Evolutionary conservation across 23 tunicate species (phyloP).

Genomic region (Aplidium turbinatum): DNA sequence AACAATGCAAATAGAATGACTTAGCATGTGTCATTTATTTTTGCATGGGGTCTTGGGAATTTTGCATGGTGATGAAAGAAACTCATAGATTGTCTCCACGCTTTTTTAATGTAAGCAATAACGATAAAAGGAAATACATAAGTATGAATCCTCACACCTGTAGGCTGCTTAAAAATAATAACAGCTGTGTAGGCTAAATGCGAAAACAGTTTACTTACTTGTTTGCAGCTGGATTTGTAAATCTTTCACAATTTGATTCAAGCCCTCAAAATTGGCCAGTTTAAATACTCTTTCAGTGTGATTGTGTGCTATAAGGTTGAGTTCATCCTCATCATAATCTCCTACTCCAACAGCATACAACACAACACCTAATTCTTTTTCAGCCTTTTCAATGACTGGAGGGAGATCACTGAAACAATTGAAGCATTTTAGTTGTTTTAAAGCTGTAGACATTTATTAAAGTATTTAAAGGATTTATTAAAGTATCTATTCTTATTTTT

Average conservation of each 20-base stretch:
- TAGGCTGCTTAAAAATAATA: neutral
- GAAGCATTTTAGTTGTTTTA: neutral
- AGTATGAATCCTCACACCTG: too few species aligned
- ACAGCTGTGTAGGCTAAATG: neutral
- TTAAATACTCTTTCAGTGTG: conserved; percentile 57
- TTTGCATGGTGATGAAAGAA: too few species aligned
- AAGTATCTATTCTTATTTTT: too few species aligned
- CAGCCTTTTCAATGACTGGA: conserved; percentile 42
- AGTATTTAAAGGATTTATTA: too few species aligned
- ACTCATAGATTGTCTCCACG: too few species aligned
- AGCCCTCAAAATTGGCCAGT: conserved; percentile 48
- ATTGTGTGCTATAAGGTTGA: conserved; percentile 47
- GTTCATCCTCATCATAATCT: conserved; percentile 31
- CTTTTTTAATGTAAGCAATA: too few species aligned
- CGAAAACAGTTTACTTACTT: conserved; percentile 28
- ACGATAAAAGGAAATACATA: too few species aligned
- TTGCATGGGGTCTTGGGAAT: too few species aligned
- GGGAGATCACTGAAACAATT: conserved; percentile 52
- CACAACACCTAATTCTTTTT: conserved; percentile 46
- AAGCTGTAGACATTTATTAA: neutral
- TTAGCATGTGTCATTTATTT: too few species aligned
- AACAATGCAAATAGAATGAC: too few species aligned
- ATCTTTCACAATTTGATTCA: conserved; percentile 43
- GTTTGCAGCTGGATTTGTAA: conserved; percentile 32
- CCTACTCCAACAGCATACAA: conserved; percentile 85